Base-by-base conservation (phyloP, 2,113 vertebrate genomes). In the Tichodroma muraria region DNA sequence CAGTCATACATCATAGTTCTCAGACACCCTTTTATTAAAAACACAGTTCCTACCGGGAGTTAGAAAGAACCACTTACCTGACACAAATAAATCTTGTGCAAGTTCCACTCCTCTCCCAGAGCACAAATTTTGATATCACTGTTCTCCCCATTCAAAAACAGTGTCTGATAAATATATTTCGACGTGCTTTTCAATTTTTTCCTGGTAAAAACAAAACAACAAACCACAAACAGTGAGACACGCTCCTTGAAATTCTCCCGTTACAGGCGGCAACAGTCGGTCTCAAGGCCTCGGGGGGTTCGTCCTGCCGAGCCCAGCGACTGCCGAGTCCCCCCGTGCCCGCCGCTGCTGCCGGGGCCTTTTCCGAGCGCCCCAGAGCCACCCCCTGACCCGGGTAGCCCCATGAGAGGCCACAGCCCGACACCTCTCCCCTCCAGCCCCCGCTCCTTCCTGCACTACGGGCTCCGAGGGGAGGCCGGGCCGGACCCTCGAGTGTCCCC, bases 121-220 rank as follows among this genome's bases (percentile, higher is more conserved):
- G 99, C 99, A 91, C 98, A 98, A 44, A 99, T 99, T 35, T 98
- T 98, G 96, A 99, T 98, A 72, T 99, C 99, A 27, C 99, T 99
- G 96, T 99, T 99, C 96, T 99, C 99, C 16, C 99, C 99, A 54
- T 99, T 99, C 88, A 99, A 89, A 96, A 99, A 99, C 70, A 99
- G 97, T 2, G 99, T 99, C 95, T 99, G 99, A 92, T 99, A 99
- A 96, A 99, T 99, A 81, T 99, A 99, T 53, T 98, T 99, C 0
- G 99, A 99, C 2, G 99, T 99, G 94, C 99, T 99, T 97, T 99
- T 99, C 91, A 99, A 64, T 86, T 99, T 99, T 95, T 99, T 99
- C 97, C 99, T 89, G 21, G 15, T 6, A 3, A 69, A 63, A 76
- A 27, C 38, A 56, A 68, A 45, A 10, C 45, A 45, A 15, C 17